Conservation (phyloP, 2,113 vertebrate species). For the Oryzias woworae region DNA sequence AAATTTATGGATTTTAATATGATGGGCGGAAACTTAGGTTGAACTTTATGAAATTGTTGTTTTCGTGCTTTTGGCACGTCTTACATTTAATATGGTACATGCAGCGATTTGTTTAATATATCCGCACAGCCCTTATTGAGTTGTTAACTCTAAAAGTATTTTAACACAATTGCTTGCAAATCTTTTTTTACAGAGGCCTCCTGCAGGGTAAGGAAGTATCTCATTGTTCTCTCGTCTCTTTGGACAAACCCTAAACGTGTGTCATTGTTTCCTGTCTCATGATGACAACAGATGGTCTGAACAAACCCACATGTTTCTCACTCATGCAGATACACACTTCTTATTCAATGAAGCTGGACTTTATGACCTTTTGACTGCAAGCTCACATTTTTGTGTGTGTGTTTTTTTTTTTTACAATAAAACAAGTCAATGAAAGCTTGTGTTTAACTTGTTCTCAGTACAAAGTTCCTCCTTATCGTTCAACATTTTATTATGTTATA, state of each 20-base stretch:
- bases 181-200: neutral
- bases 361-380: neutral
- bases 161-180: too few relatives aligned
- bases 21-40: constrained; percentile 30
- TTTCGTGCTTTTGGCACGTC: too few relatives aligned
- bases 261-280: constrained; percentile 49
- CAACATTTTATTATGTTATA: constrained; percentile 48
- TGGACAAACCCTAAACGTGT: constrained; percentile 27
- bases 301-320: constrained; percentile 15
- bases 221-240: constrained; percentile 34
- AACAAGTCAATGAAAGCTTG: neutral
- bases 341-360: constrained; percentile 1
- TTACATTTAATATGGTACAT: too few relatives aligned
- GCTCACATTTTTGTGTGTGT: too few relatives aligned
- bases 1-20: constrained; percentile 19
- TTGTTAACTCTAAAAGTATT: too few relatives aligned
- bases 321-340: constrained; percentile 14
- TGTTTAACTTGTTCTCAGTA: neutral
- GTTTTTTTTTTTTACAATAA: too few relatives aligned
- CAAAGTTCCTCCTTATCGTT: constrained; percentile 55
- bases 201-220: constrained; percentile 40
- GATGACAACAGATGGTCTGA: constrained; percentile 49
- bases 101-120: too few relatives aligned
- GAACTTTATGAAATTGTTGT: constrained; percentile 14
- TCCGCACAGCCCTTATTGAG: too few relatives aligned